Evolutionary conservation across 1,140 invertebrate genomes (phyloP), one percentile per base, ranked within the genome.

Genomic region (Nomia melanderi): DNA sequence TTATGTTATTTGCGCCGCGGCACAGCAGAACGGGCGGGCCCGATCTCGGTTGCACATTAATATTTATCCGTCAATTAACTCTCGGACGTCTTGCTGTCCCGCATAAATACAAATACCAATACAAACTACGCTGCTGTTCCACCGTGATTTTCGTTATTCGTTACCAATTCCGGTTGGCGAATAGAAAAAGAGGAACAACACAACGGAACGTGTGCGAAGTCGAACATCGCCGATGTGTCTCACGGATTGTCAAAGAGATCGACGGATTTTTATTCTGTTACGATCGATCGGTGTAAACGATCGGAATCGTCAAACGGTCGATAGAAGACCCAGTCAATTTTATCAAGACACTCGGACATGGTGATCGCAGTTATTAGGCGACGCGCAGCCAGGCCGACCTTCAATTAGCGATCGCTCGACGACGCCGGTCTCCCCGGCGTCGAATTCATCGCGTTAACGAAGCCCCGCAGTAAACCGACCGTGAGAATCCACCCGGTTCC

Each of bases 401-500:
- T 74, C 69, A 64, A 81, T 78, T 59, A 73, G 39, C 54, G 69
- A 62, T 60, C 77, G 66, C 73, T 77, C 75, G 41, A 17, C 41
- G 41, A 44, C 41, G 41, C 41, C 41, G 79, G 64, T 80, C 81
- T 73, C 73, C 50, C 56, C 14, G 53, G 74, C 70, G 80, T 80
- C 77, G 75, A 86, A 87, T 85, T 79, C 72, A 79, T 78, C 79
- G 78, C 67, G 73, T 86, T 84, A 85, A 88, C 84, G 87, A 88
- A 85, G 81, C 82, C 83, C 79, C 78, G 77, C 65, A 85, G 83
- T 86, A 88, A 89, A 87, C 86, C 78, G 84, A 86, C 84, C 87
- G 83, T 88, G 88, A 87, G 84, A 86, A 87, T 85, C 47, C 78
- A 50, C 31, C 59, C 41, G 17, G 63, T 9, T 17, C 41, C 41